Evolutionary conservation across 64 coral and sea anemone species (phyloP).

Genomic region (Pocillopora verrucosa): DNA sequence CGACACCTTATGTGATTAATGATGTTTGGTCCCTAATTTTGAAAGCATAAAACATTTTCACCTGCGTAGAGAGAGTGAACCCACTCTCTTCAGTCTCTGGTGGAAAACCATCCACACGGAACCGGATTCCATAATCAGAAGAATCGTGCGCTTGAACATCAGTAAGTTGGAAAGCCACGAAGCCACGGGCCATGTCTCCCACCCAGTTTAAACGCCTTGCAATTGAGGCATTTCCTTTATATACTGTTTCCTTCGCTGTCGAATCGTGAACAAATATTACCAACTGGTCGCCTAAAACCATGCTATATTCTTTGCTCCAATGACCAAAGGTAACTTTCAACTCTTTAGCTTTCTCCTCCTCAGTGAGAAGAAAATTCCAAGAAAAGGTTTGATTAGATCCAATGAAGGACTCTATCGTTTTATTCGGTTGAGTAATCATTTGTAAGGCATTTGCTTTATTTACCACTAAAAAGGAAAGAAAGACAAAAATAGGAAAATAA

Average conservation of each 20-base stretch:
- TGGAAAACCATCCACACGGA: neutral
- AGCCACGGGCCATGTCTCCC: neutral
- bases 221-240: neutral
- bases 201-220: neutral
- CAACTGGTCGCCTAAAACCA: neutral
- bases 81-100: neutral
- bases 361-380: constrained; percentile 5
- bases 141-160: neutral
- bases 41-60: neutral
- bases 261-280: neutral
- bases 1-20: too few relatives aligned
- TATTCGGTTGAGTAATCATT: neutral
- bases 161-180: neutral
- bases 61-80: neutral
- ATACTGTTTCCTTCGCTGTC: neutral
- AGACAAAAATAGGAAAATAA: neutral
- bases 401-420: neutral
- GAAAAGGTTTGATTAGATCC: constrained; percentile 18
- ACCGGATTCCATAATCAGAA: neutral
- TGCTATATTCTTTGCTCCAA: neutral
- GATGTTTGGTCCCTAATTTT: too few relatives aligned
- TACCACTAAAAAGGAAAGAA: constrained; percentile 10
- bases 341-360: neutral
- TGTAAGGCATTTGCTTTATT: neutral
- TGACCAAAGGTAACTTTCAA: neutral